Evolutionary conservation across 2,797 vertebrate species (phyloP).

Genomic region (Valencia hispanica): DNA sequence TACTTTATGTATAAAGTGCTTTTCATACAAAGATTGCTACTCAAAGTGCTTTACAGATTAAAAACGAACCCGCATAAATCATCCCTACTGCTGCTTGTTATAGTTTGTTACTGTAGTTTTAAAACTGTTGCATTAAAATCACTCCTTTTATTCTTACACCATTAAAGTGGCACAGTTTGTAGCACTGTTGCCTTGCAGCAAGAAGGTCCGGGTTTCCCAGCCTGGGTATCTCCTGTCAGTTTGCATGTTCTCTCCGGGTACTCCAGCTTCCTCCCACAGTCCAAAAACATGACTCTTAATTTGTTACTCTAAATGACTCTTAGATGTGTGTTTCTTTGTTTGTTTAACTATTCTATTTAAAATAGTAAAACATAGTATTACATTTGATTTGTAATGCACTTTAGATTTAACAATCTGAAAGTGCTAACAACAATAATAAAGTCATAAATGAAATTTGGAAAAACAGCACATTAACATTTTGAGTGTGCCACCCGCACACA

Average conservation of each 20-base stretch:
- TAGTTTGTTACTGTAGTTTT: background rate
- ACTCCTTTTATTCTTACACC: background rate
- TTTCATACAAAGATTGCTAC: no score
- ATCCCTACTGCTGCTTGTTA: background rate
- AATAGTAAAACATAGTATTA: no score
- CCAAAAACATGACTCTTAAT: background rate
- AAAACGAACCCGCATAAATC: no score
- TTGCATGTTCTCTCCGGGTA: background rate
- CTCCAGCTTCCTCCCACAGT: background rate
- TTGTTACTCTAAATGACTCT: background rate
- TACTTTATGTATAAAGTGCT: no score
- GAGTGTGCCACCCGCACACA: no score
- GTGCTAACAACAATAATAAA: no score
- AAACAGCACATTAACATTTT: no score
- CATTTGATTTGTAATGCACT: no score
- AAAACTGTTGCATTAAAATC: background rate
- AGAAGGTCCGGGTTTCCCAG: background rate
- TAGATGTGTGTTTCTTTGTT: background rate
- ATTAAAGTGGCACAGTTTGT: background rate
- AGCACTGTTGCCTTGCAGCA: background rate
- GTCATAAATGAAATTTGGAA: no score
- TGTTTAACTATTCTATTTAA: no score
- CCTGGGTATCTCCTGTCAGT: background rate
- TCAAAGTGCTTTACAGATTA: no score
- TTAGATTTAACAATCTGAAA: no score